phyloP scores from a whole-genome alignment of 2,113 vertebrate species.

The Equus przewalskii region DNA sequence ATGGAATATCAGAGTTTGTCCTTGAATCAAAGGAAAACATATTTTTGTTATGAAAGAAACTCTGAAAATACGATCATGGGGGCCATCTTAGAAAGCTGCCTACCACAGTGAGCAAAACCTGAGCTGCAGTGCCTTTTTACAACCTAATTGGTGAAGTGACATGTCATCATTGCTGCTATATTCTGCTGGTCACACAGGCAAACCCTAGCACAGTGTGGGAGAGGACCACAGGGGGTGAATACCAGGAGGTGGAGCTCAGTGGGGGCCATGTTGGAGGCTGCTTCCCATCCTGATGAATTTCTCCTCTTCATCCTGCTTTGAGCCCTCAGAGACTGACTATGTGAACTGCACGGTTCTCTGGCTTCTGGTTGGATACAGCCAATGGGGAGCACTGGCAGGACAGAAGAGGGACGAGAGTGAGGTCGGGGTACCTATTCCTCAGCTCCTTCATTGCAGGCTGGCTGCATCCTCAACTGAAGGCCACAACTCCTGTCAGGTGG shows the following conservation, averaged over 20 bases:
- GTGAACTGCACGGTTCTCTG: background rate
- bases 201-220: background rate
- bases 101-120: background rate
- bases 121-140: background rate
- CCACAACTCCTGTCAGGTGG: background rate
- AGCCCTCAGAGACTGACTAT: background rate
- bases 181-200: background rate
- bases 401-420: background rate
- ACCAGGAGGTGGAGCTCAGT: background rate
- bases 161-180: background rate
- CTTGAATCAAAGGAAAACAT: background rate
- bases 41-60: background rate
- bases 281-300: background rate
- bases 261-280: background rate
- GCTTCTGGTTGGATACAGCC: background rate
- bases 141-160: background rate
- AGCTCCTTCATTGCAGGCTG: background rate
- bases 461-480: background rate
- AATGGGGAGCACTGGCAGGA: background rate
- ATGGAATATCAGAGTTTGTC: background rate
- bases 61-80: background rate
- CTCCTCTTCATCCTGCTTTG: background rate
- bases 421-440: background rate
- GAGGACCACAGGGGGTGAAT: background rate
- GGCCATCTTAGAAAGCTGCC: background rate